Percentiles rank a stretch among this genome's conserved stretches.
Conservation (phyloP, 2,888 invertebrate genomes). For the Nephrotoma guestfalica region DNA sequence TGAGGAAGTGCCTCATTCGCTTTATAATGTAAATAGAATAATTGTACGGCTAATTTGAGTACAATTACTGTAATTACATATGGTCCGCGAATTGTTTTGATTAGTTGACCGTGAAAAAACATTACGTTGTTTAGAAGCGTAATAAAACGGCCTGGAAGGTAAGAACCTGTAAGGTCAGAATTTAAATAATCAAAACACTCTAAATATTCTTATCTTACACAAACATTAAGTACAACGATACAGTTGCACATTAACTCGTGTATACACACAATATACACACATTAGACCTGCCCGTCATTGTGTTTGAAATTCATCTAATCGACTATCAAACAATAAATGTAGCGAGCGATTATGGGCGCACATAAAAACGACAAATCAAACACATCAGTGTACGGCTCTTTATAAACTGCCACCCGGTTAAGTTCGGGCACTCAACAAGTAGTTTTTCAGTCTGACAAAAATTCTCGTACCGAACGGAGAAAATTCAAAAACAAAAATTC, state of each 20-base stretch:
- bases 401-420: neutral
- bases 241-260: neutral
- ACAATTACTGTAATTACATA: neutral
- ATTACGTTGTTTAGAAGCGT: neutral
- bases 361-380: neutral
- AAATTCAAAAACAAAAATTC: neutral
- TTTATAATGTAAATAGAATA: neutral
- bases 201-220: neutral
- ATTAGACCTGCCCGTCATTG: neutral
- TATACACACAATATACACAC: neutral
- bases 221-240: neutral
- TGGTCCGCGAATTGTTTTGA: neutral
- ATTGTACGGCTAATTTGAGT: neutral
- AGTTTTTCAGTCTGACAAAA: neutral
- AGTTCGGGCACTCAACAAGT: neutral
- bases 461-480: neutral
- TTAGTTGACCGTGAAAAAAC: neutral
- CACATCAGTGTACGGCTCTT: neutral
- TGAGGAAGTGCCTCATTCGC: neutral
- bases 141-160: neutral
- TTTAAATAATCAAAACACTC: neutral
- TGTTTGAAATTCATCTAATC: neutral
- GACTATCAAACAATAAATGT: neutral
- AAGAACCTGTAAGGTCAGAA: neutral
- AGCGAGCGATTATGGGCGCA: neutral